Percentiles rank a stretch among this genome's conserved stretches.
Evolutionary conservation across 2,888 invertebrate genomes (phyloP).

Genomic region (Acrocera orbiculus): DNA sequence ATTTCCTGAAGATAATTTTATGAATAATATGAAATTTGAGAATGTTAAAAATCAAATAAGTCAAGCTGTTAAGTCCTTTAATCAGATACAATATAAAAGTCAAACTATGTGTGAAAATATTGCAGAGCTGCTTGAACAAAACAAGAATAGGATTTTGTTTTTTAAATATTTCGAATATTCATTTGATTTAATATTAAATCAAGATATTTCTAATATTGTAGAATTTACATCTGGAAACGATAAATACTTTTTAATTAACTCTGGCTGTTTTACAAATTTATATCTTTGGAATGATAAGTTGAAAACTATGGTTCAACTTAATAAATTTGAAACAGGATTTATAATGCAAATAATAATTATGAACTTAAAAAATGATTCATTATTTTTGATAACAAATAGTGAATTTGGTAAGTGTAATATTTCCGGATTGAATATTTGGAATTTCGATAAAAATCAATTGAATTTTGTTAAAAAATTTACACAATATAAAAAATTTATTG

Average conservation of each 20-base stretch:
- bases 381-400: constrained; percentile 24
- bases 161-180: constrained; percentile 34
- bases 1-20: constrained; percentile 20
- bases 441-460: constrained; percentile 15
- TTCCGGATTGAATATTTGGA: constrained; percentile 19
- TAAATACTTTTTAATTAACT: constrained; percentile 21
- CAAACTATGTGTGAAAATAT: constrained; percentile 17
- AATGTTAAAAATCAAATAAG: neutral
- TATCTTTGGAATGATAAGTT: constrained; percentile 26
- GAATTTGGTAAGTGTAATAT: constrained; percentile 15
- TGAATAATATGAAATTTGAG: constrained; percentile 21
- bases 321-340: constrained; percentile 30
- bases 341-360: constrained; percentile 32
- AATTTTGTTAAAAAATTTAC: neutral
- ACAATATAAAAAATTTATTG: constrained; percentile 20
- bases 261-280: constrained; percentile 30
- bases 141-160: constrained; percentile 29
- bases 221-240: constrained; percentile 2
- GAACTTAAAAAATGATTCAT: constrained; percentile 12
- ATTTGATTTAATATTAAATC: constrained; percentile 12
- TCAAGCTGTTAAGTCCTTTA: neutral
- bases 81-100: too few relatives aligned
- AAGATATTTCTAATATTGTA: constrained; percentile 6
- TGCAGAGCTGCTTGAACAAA: constrained; percentile 16
- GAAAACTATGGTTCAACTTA: constrained; percentile 18